These are phyloP conservation scores for Psilopogon haemacephalus DNA, from an alignment of 2,113 vertebrate genomes.

Conservation along the genomic window DNA sequence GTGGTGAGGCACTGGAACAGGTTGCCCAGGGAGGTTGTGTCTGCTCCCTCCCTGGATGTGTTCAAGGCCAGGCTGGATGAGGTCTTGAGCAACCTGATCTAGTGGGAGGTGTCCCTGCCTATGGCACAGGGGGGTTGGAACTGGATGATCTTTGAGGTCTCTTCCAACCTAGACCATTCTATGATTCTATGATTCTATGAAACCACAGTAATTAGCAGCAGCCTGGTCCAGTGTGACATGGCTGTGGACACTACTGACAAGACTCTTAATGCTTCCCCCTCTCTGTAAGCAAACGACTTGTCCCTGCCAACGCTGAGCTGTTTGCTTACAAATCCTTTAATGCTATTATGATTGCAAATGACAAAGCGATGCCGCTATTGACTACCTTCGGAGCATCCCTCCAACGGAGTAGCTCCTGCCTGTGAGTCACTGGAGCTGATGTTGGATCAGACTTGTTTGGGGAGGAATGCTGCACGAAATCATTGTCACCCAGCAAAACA, in stretches of 20 bases:
- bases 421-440: background rate
- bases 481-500: background rate
- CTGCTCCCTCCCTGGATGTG: no score
- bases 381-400: background rate
- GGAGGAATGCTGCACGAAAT: background rate
- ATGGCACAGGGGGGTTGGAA: no score
- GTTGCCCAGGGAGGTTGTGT: no score
- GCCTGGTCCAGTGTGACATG: background rate
- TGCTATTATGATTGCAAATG: slow-evolving; percentile 62
- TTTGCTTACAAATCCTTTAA: slow-evolving; percentile 65
- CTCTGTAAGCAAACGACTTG: slow-evolving; percentile 52
- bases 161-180: no score
- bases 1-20: no score
- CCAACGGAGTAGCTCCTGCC: background rate
- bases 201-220: slow-evolving; percentile 62
- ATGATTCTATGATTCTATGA: no score
- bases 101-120: no score
- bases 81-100: no score
- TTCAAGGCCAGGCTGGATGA: no score
- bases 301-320: background rate
- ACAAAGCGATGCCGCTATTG: slow-evolving; percentile 33
- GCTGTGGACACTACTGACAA: slow-evolving; percentile 56
- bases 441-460: background rate
- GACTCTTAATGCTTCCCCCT: slow-evolving; percentile 27
- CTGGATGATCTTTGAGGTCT: no score